Percentiles rank a stretch among this genome's conserved stretches.
Conservation (phyloP, 2,797 vertebrate species). For the Pachyuromys duprasi region DNA sequence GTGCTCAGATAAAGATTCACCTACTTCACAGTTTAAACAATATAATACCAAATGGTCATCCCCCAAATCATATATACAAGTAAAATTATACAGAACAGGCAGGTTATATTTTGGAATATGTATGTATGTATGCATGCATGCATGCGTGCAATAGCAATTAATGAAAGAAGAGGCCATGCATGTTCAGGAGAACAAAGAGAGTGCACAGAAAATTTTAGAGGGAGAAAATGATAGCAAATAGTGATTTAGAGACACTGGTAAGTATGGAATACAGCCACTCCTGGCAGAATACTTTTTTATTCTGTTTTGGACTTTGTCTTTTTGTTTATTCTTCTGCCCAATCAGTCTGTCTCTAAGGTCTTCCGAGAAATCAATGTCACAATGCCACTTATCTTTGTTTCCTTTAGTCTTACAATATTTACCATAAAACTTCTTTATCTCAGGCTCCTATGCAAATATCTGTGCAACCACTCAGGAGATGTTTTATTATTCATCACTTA, state of each 20-base stretch:
- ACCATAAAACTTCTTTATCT: background rate
- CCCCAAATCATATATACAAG: background rate
- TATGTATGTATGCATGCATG: background rate
- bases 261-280: background rate
- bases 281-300: background rate
- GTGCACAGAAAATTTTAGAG: background rate
- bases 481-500: background rate
- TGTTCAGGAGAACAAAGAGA: background rate
- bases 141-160: background rate
- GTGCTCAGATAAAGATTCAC: background rate
- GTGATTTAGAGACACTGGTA: background rate
- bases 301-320: background rate
- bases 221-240: background rate
- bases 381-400: background rate
- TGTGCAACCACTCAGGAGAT: background rate
- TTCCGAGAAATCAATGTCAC: background rate
- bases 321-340: background rate
- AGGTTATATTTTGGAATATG: background rate
- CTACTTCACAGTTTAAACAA: background rate
- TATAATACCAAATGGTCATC: background rate
- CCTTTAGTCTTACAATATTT: background rate
- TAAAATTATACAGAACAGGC: background rate
- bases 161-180: background rate
- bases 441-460: background rate
- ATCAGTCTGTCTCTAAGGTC: background rate